Conservation (phyloP, 2,797 vertebrate genomes). For the Thunnus albacares region DNA sequence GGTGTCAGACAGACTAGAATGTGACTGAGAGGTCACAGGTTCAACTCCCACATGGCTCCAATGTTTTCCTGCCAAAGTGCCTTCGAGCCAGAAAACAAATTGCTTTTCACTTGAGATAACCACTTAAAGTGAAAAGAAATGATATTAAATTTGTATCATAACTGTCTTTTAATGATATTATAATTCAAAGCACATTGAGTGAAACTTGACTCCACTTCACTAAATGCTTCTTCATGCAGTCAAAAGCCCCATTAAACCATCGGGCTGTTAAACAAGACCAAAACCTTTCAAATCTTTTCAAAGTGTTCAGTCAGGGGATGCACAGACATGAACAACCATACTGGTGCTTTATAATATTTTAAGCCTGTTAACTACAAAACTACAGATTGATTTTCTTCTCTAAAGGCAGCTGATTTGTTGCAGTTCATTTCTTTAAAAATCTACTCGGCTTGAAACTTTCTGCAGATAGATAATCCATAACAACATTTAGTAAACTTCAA, state of each 20-base stretch:
- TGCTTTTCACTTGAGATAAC: slow-evolving; percentile 18
- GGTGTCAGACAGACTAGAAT: slow-evolving; percentile 44
- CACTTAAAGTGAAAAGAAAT: slow-evolving; percentile 19
- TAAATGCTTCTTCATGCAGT: slow-evolving; percentile 21
- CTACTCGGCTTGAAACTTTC: not conserved
- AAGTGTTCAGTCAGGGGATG: slow-evolving; percentile 1
- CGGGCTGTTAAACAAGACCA: not conserved
- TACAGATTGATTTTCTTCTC: not conserved
- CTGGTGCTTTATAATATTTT: not conserved
- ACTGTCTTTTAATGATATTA: slow-evolving; percentile 9
- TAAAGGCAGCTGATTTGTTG: not conserved
- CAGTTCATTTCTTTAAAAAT: not conserved
- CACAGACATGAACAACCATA: not conserved
- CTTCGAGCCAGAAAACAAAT: slow-evolving; percentile 33
- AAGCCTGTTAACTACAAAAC: not conserved
- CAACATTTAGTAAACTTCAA: slow-evolving; percentile 1
- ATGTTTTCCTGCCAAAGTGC: slow-evolving; percentile 37
- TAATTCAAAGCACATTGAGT: slow-evolving; percentile 23
- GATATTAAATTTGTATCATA: slow-evolving; percentile 5
- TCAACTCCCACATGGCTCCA: slow-evolving; percentile 33
- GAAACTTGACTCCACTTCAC: slow-evolving; percentile 23
- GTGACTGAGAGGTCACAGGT: slow-evolving; percentile 49
- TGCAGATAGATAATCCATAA: slow-evolving; percentile 16
- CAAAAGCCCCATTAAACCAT: not conserved
- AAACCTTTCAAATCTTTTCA: not conserved